A percentile compares a stretch with the other conserved stretches of the same genome.
phyloP scores from a whole-genome alignment of 2,797 vertebrate genomes.

The Presbytis comata region DNA sequence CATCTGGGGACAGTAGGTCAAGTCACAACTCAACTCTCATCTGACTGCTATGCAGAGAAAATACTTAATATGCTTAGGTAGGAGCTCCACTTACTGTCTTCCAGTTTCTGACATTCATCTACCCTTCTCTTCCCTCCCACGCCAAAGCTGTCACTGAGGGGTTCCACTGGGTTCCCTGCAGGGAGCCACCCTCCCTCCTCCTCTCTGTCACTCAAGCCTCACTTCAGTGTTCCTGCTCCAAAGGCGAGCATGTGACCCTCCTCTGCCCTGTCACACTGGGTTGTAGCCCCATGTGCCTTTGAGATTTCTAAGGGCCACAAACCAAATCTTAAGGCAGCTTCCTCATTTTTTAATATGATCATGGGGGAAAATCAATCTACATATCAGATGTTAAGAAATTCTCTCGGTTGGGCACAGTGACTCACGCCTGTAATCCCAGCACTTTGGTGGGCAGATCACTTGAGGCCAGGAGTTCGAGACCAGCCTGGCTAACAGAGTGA shows the following conservation, averaged over 20 bases:
- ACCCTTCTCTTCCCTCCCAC: not conserved
- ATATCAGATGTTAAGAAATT: not conserved
- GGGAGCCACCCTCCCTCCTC: not conserved
- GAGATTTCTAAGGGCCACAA: not conserved
- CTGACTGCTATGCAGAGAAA: not conserved
- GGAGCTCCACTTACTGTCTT: not conserved
- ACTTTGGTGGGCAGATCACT: not conserved
- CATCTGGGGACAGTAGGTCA: not conserved
- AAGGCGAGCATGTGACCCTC: not conserved
- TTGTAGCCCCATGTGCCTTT: not conserved
- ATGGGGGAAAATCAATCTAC: not conserved
- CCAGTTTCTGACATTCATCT: conserved; percentile 25
- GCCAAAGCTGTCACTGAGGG: not conserved
- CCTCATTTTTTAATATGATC: not conserved
- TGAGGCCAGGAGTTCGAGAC: not conserved
- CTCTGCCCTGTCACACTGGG: not conserved
- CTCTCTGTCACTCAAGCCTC: conserved; percentile 47
- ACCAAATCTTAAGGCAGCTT: not conserved
- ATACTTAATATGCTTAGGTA: not conserved
- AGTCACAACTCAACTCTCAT: not conserved
- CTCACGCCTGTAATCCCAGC: not conserved
- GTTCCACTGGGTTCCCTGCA: conserved; percentile 19
- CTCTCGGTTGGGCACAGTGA: not conserved
- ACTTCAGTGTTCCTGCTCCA: not conserved
- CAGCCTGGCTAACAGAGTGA: not conserved